Evolutionary conservation across 2,113 vertebrate species (phyloP).

Genomic region (Nothocercus nigrocapillus): DNA sequence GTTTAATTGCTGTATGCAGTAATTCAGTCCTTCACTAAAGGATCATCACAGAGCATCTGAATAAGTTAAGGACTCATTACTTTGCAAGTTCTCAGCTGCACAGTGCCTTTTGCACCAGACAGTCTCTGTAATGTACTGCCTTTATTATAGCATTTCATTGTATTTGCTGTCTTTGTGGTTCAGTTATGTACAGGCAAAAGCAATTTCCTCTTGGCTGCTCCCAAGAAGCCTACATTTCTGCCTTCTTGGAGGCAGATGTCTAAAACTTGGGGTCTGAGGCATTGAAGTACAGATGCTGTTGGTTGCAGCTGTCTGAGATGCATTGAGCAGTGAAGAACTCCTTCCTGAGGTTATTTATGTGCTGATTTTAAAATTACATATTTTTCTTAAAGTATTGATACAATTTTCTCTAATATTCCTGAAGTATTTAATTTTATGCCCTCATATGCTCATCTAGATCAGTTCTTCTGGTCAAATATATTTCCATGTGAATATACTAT

Average conservation of each 20-base stretch:
- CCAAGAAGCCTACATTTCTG: not conserved
- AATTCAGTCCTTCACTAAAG: not conserved
- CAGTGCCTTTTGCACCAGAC: not conserved
- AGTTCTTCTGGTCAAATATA: not conserved
- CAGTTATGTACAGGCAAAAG: not conserved
- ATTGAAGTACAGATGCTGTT: not conserved
- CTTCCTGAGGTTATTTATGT: not conserved
- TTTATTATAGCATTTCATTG: not conserved
- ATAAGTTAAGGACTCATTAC: not conserved
- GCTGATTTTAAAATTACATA: not conserved
- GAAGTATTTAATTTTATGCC: not conserved
- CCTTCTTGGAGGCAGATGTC: not conserved
- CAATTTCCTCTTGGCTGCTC: not conserved
- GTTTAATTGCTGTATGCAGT: not conserved
- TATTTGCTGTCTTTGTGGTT: not conserved
- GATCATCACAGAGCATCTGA: not conserved
- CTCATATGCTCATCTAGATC: not conserved
- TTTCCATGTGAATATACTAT: not conserved
- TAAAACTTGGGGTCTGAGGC: not conserved
- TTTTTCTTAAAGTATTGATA: not conserved
- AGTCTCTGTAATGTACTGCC: not conserved
- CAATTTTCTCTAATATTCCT: not conserved
- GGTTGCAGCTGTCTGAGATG: not conserved
- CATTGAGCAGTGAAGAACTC: not conserved
- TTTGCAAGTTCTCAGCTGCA: not conserved